phyloP scores from a whole-genome alignment of 2,888 invertebrate genomes.

The Disparrhopalites patrizii region DNA sequence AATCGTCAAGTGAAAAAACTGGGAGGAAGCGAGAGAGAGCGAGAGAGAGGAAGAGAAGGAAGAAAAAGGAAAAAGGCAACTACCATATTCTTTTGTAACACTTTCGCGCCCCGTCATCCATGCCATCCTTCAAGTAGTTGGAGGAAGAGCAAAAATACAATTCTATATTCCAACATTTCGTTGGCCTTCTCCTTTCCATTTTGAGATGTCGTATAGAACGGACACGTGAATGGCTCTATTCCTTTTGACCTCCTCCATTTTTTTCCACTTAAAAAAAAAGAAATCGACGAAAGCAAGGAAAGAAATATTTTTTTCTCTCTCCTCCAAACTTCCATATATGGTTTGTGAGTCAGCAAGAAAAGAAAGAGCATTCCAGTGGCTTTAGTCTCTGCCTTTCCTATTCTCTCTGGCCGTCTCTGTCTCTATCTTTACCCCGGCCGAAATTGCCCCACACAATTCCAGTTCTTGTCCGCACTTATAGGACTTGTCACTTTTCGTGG shows the following conservation, averaged over 20 bases:
- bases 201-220: background rate
- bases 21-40: background rate
- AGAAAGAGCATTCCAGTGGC: too few relatives aligned
- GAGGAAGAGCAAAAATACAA: too few relatives aligned
- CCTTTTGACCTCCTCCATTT: too few relatives aligned
- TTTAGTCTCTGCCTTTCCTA: background rate
- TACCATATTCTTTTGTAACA: background rate
- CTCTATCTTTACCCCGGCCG: background rate
- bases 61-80: background rate
- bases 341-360: too few relatives aligned
- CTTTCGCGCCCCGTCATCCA: background rate
- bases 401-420: background rate
- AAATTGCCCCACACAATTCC: too few relatives aligned
- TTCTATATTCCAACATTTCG: background rate
- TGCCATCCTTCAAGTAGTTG: too few relatives aligned
- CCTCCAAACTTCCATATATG: too few relatives aligned
- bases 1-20: background rate
- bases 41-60: background rate
- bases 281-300: too few relatives aligned
- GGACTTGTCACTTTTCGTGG: too few relatives aligned
- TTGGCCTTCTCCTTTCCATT: background rate
- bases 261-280: too few relatives aligned
- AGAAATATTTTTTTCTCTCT: too few relatives aligned
- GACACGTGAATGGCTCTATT: background rate
- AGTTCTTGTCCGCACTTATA: too few relatives aligned